Evolutionary conservation across 2,113 vertebrate species (phyloP).

Genomic region (Mola mola): DNA sequence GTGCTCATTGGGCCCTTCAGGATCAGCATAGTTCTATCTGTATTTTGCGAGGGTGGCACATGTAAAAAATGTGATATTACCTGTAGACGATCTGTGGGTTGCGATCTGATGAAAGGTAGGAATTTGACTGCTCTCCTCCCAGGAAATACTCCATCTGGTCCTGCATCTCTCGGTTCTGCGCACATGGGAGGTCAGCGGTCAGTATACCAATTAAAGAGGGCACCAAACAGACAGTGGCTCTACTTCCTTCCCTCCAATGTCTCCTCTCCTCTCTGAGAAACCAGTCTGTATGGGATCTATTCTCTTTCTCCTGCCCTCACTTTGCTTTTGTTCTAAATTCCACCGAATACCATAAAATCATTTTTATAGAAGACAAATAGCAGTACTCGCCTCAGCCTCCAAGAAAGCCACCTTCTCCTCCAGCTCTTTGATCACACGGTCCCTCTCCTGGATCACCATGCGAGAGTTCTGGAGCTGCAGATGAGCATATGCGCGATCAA

Average conservation of each 20-base stretch:
- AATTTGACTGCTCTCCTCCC: conserved; percentile 81
- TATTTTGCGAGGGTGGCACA: too few relatives aligned
- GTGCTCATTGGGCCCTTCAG: too few relatives aligned
- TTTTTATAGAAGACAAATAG: neutral
- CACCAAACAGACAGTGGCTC: neutral
- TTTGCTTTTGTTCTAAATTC: neutral
- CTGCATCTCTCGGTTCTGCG: conserved; percentile 92
- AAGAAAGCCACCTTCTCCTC: conserved; percentile 91
- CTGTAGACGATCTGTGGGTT: conserved; percentile 86
- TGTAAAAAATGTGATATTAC: conserved; percentile 67
- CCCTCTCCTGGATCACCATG: conserved; percentile 90
- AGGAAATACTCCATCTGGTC: conserved; percentile 92
- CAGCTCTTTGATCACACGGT: conserved; percentile 88
- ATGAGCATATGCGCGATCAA: conserved; percentile 42
- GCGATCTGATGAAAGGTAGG: conserved; percentile 75
- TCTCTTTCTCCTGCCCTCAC: neutral
- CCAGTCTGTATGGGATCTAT: too few relatives aligned
- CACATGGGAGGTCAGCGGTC: conserved; percentile 18
- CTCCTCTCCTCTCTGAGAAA: neutral
- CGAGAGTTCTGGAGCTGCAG: conserved; percentile 94
- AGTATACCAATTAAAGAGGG: conserved; percentile 3
- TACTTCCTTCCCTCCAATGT: neutral
- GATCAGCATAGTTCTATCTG: too few relatives aligned
- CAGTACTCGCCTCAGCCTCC: conserved; percentile 87
- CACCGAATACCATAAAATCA: neutral